Percentiles rank a stretch among this genome's conserved stretches.
phyloP scores from a whole-genome alignment of 2,888 invertebrate genomes.

The Augochlorella aurata region DNA sequence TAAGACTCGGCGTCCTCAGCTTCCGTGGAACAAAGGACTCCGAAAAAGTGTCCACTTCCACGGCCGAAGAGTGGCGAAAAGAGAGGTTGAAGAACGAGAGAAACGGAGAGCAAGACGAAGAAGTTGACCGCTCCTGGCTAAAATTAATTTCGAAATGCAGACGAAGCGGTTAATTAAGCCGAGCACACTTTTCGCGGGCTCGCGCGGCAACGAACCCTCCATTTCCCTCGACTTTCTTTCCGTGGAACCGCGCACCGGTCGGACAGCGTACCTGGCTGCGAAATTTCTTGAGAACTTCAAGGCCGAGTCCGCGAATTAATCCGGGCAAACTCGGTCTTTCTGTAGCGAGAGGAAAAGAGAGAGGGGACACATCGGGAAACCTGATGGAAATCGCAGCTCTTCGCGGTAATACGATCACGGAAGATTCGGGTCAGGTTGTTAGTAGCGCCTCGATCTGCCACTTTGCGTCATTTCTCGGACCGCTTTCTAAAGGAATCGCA shows the following conservation, averaged over 20 bases:
- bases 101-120: neutral
- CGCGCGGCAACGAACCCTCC: slow-evolving; percentile 39
- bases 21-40: neutral
- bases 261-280: neutral
- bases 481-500: no score
- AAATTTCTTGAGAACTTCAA: slow-evolving; percentile 4
- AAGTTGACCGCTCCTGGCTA: slow-evolving; percentile 38
- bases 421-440: neutral
- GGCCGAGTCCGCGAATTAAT: neutral
- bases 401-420: neutral
- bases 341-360: neutral
- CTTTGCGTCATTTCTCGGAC: no score
- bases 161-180: slow-evolving; percentile 66
- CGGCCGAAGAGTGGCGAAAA: neutral
- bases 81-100: neutral
- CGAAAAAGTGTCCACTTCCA: slow-evolving; percentile 10
- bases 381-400: neutral
- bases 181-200: slow-evolving; percentile 55
- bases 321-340: neutral
- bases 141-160: slow-evolving; percentile 64
- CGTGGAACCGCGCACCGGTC: neutral
- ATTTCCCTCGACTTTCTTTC: slow-evolving; percentile 10
- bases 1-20: neutral
- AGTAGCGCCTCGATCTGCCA: neutral
- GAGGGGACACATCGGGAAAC: neutral